Percentiles rank a stretch among this genome's conserved stretches.
These are phyloP conservation scores for Pseudonaja textilis DNA, from an alignment of 2,113 vertebrate genomes.

Conservation along the genomic window DNA sequence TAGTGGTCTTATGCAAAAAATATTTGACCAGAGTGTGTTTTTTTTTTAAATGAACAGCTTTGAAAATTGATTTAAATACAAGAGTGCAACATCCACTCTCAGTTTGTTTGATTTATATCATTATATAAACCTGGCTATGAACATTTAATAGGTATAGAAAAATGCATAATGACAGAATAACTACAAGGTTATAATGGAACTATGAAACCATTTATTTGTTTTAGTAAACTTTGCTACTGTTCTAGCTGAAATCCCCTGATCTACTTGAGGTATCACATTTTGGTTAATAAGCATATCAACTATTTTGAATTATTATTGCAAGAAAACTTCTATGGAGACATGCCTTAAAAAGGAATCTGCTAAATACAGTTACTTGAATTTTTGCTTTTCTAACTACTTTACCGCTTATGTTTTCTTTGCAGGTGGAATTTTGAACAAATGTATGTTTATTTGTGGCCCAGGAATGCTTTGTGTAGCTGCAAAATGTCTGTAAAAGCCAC, in stretches of 20 bases:
- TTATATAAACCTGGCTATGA: not conserved
- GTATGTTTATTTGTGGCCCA: not conserved
- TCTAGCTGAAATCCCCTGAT: not conserved
- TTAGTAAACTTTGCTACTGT: not conserved
- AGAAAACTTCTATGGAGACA: not conserved
- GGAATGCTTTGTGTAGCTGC: not conserved
- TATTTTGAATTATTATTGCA: not conserved
- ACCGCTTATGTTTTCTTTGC: not conserved
- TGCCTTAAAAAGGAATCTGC: not conserved
- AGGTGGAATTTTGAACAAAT: constrained; percentile 24
- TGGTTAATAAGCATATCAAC: not conserved
- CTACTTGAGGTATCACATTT: not conserved
- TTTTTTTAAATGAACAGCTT: too few relatives aligned
- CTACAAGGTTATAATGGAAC: not conserved
- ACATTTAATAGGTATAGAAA: not conserved
- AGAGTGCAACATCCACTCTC: not conserved
- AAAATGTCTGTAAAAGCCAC: constrained; percentile 13
- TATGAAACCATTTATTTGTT: not conserved
- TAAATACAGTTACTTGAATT: not conserved
- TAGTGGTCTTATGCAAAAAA: not conserved
- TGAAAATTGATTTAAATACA: not conserved
- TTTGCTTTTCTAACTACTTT: constrained; percentile 6
- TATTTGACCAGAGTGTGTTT: not conserved
- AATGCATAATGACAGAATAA: not conserved
- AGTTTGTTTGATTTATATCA: not conserved